Evolutionary conservation across 23 tunicate species (phyloP), one percentile per base, ranked within the genome.

Genomic region (Styela clava): DNA sequence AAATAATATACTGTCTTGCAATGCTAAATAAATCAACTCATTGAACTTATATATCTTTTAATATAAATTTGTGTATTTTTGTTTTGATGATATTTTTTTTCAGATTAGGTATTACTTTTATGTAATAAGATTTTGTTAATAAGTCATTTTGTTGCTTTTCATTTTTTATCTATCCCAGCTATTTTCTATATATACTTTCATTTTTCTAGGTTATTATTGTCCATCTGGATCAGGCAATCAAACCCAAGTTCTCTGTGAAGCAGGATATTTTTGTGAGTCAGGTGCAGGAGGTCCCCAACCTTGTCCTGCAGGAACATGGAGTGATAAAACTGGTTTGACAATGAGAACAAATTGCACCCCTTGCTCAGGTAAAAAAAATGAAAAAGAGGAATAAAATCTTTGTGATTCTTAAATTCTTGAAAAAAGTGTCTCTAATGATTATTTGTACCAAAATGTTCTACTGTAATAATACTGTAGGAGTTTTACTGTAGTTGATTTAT

Each of bases 251-350:
- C 34, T 64, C 0, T 96, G 99, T 69, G 88, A 90, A 16, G 81
- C 74, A 2, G 99, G 99, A 68, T 84, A 32, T 36, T 96, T 83
- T 61, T 96, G 99, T 69, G 88, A 87, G 5, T 73, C 32, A 0
- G 97, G 97, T n/a, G 33, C 29, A 24, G 80, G 56, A 26, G 33
- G 44, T 7, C 89, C 89, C 0, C 79, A 71, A 36, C 52, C 78
- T 3, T 94, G 98, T 68, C 85, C 88, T 19, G 82, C 88, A 35
- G 98, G 98, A 2, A 94, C 98, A 24, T 94, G 91, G 90, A 88
- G 95, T 67, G 94, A 94, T 78, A 64, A 64, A 52, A 24, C 31
- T 23, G 98, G 93, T 26, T 64, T 87, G 72, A 76, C 80, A 70
- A 61, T 69, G 34, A 69, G 74, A 35, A 25, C 83, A 3, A 63